Evolutionary conservation across 2,888 invertebrate species (phyloP).

Genomic region (Drosophila aldrichi): DNA sequence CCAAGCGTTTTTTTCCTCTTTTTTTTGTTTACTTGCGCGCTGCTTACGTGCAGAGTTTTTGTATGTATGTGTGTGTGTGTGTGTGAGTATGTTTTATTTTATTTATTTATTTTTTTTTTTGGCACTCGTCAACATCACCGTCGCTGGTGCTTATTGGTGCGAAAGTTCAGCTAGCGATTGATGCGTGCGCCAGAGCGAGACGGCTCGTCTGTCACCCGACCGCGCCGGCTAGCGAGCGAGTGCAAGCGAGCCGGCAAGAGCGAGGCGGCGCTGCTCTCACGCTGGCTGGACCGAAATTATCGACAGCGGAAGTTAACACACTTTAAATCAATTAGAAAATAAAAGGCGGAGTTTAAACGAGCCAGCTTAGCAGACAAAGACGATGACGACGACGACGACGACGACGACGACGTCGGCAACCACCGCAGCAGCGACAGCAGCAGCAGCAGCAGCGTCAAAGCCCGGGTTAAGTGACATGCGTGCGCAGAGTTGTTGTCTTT

Average conservation of each 20-base stretch:
- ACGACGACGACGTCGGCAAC: conserved; percentile 24
- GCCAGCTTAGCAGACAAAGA: conserved; percentile 65
- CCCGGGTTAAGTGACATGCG: conserved; percentile 57
- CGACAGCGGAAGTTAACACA: conserved; percentile 83
- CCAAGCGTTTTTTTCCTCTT: conserved; percentile 30
- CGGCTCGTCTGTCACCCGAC: conserved; percentile 49
- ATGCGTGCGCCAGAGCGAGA: conserved; percentile 69
- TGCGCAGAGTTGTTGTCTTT: conserved; percentile 63
- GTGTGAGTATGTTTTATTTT: too few relatives aligned
- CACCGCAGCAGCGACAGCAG: conserved; percentile 26
- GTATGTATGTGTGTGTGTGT: background rate
- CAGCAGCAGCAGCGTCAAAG: conserved; percentile 10
- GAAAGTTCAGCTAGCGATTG: conserved; percentile 59
- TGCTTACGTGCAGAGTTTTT: conserved; percentile 9
- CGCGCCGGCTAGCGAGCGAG: conserved; percentile 11
- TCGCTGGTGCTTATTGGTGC: conserved; percentile 76
- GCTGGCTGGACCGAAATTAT: conserved; percentile 78
- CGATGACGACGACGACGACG: conserved; percentile 31
- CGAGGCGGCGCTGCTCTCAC: conserved; percentile 34
- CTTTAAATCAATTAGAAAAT: conserved; percentile 83
- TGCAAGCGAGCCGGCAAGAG: conserved; percentile 27
- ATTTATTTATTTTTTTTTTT: conserved; percentile 43
- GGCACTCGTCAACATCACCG: conserved; percentile 62
- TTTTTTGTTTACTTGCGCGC: conserved; percentile 24
- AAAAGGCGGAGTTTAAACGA: conserved; percentile 83